Conservation (phyloP, 2,888 invertebrate genomes). For the Scaptomyza polygonia region DNA sequence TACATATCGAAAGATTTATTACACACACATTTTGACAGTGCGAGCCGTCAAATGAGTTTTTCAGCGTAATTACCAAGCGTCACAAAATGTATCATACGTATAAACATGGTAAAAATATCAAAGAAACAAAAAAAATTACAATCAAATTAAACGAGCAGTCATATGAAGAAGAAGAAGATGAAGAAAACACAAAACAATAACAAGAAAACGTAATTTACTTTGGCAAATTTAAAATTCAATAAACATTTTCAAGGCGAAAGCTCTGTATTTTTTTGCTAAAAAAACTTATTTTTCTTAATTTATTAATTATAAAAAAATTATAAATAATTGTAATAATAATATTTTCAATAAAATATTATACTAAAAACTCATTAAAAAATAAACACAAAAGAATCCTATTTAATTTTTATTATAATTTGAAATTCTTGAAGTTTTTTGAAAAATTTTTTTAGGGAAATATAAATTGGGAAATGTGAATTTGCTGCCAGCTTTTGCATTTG, state of each 20-base stretch:
- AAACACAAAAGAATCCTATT: too few relatives aligned
- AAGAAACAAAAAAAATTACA: constrained; percentile 28
- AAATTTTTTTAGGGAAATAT: too few relatives aligned
- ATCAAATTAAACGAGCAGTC: constrained; percentile 64
- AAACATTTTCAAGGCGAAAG: background rate
- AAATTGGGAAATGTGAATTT: constrained; percentile 41
- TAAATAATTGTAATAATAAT: too few relatives aligned
- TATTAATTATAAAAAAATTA: too few relatives aligned
- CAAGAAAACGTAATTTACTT: background rate
- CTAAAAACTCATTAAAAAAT: too few relatives aligned
- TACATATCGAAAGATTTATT: constrained; percentile 80
- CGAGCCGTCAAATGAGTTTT: constrained; percentile 81
- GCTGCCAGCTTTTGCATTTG: too few relatives aligned
- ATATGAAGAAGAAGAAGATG: constrained; percentile 33
- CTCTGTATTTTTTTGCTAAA: too few relatives aligned
- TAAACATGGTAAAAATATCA: constrained; percentile 41
- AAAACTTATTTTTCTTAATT: too few relatives aligned
- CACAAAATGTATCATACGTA: constrained; percentile 45
- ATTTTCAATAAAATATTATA: too few relatives aligned
- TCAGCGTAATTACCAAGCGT: constrained; percentile 77
- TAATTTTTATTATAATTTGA: background rate
- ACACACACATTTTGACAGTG: constrained; percentile 68
- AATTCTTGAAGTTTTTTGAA: constrained; percentile 43
- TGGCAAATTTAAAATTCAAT: background rate
- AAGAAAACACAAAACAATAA: constrained; percentile 6